Evolutionary conservation across 2,113 vertebrate species (phyloP).

Genomic region (Neodon shergylaensis): DNA sequence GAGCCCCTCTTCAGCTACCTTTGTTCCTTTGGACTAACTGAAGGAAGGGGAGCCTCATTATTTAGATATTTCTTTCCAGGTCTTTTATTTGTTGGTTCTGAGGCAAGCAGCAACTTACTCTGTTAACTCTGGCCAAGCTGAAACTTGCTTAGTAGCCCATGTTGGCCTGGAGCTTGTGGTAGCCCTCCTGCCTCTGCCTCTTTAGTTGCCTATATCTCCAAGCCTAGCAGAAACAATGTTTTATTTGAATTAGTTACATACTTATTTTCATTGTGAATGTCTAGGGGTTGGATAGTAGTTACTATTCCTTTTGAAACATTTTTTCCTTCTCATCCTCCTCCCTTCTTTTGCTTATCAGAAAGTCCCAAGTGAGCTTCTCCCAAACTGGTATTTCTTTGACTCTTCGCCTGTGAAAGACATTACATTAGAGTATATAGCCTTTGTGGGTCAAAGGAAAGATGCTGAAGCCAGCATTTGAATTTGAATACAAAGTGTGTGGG

Average conservation of each 20-base stretch:
- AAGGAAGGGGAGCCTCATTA: neutral
- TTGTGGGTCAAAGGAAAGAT: neutral
- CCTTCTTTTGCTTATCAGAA: neutral
- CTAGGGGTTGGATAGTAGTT: neutral
- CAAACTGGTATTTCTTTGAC: neutral
- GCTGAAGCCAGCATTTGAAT: neutral
- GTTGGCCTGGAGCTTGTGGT: neutral
- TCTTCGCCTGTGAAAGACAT: conserved; percentile 3
- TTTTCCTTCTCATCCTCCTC: neutral
- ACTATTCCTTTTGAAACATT: conserved; percentile 19
- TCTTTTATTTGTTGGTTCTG: neutral
- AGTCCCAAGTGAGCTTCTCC: neutral
- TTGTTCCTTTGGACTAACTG: neutral
- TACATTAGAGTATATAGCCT: neutral
- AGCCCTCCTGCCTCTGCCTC: neutral
- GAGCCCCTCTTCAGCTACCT: neutral
- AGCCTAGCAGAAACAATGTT: neutral
- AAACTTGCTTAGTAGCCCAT: neutral
- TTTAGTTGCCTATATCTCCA: neutral
- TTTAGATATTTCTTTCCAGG: neutral
- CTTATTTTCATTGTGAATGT: neutral
- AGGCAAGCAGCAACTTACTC: neutral
- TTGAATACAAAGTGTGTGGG: neutral
- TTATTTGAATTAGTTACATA: neutral
- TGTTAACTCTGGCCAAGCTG: neutral